Evolutionary conservation across 2,113 vertebrate genomes (phyloP).

Genomic region (Emydura subglobosa): DNA sequence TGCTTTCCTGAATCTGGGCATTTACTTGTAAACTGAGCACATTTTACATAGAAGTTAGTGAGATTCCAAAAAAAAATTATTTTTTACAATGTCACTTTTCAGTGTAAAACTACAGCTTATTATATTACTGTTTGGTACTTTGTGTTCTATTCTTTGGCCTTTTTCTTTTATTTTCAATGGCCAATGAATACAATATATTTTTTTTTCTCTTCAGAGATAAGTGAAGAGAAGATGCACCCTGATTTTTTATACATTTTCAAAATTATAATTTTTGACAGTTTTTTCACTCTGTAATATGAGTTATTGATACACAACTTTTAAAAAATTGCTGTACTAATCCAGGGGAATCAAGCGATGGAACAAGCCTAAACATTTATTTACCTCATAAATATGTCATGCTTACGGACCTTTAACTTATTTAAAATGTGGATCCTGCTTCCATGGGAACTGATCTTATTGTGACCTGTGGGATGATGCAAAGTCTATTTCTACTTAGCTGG

Average conservation of each 20-base stretch:
- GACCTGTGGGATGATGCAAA: rapidly evolving
- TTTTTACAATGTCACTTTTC: neutral
- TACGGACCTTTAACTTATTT: neutral
- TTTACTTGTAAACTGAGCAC: neutral
- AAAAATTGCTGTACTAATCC: neutral
- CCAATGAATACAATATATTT: neutral
- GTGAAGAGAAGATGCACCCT: neutral
- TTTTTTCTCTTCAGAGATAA: neutral
- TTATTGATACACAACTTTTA: neutral
- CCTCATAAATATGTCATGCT: neutral
- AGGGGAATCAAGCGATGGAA: neutral
- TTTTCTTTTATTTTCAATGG: slow-evolving; percentile 23
- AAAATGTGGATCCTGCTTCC: neutral
- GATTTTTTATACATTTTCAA: neutral
- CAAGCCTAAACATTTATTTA: neutral
- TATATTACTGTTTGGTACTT: neutral
- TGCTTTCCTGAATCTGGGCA: neutral
- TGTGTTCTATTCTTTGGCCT: neutral
- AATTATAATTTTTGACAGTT: neutral
- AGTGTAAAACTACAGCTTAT: neutral
- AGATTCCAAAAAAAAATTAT: neutral
- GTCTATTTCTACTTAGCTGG: neutral
- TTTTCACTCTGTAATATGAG: slow-evolving; percentile 6
- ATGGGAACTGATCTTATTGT: neutral
- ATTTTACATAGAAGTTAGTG: neutral